Evolutionary conservation across 2,888 invertebrate species (phyloP).

Genomic region (Exephanes ischioxanthus): DNA sequence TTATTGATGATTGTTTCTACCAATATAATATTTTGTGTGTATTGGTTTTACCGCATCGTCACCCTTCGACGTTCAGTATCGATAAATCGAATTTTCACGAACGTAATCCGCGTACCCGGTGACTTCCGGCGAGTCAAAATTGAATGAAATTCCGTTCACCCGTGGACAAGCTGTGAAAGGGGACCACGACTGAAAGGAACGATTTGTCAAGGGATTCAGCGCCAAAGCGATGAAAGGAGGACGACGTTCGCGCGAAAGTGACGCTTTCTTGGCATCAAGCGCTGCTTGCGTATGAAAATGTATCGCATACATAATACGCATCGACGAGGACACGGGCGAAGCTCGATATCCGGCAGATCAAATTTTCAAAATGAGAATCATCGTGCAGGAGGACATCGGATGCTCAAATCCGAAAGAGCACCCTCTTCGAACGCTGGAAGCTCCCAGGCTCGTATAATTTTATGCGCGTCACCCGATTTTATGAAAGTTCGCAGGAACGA

Average conservation of each 20-base stretch:
- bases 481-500: constrained; percentile 67
- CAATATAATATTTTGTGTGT: neutral
- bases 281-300: constrained; percentile 16
- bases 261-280: constrained; percentile 34
- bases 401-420: neutral
- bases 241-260: constrained; percentile 13
- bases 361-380: neutral
- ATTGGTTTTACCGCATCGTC: neutral
- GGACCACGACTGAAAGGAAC: constrained; percentile 25
- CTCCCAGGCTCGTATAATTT: constrained; percentile 43
- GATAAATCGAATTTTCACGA: neutral
- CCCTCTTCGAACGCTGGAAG: neutral
- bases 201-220: constrained; percentile 42
- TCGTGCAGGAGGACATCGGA: neutral
- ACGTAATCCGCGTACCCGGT: neutral
- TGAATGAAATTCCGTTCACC: constrained; percentile 34
- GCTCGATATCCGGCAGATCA: constrained; percentile 5
- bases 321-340: constrained; percentile 16
- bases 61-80: neutral
- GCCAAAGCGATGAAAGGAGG: constrained; percentile 12
- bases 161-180: constrained; percentile 17
- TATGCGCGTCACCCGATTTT: constrained; percentile 73
- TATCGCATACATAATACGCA: constrained; percentile 18
- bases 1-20: neutral
- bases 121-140: constrained; percentile 1